Evolutionary conservation across 30 jellyfish, hydroid and myxozoan species (phyloP).

Genomic region (Cassiopea andromeda): DNA sequence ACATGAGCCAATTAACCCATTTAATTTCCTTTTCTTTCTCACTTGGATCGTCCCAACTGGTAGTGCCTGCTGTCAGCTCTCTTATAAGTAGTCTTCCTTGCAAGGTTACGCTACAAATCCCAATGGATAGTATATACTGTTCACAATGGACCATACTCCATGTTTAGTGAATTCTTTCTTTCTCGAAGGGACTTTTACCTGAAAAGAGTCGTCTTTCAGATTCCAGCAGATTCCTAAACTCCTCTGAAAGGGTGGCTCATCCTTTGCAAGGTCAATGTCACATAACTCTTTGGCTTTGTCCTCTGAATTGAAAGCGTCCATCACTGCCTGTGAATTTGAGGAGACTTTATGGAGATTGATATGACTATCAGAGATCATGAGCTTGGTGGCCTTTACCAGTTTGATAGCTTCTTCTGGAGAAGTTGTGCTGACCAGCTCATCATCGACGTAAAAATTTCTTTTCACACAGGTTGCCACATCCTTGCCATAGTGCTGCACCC

Average conservation of each 20-base stretch:
- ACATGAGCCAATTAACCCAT: slow-evolving; percentile 43
- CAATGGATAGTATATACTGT: slow-evolving; percentile 39
- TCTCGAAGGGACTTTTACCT: slow-evolving; percentile 18
- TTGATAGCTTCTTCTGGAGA: slow-evolving; percentile 33
- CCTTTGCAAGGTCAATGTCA: slow-evolving; percentile 23
- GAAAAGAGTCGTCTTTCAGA: slow-evolving; percentile 46
- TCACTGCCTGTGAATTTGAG: slow-evolving; percentile 29
- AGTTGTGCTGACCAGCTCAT: slow-evolving; percentile 34
- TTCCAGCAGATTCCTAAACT: slow-evolving; percentile 61
- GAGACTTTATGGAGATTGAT: slow-evolving; percentile 48
- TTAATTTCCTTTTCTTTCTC: slow-evolving; percentile 25
- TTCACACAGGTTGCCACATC: slow-evolving; percentile 30
- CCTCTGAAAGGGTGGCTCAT: slow-evolving; percentile 48
- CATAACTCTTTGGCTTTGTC: slow-evolving; percentile 17
- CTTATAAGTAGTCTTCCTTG: slow-evolving; percentile 44
- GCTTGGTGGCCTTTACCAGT: slow-evolving; percentile 6
- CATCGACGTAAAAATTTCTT: slow-evolving; percentile 73
- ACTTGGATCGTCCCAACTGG: slow-evolving; percentile 62
- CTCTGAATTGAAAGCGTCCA: slow-evolving; percentile 57
- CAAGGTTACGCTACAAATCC: slow-evolving; percentile 58
- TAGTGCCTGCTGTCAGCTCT: slow-evolving; percentile 32
- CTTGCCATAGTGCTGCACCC: slow-evolving; percentile 25
- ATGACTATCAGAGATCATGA: slow-evolving; percentile 28
- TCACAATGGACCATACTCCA: slow-evolving; percentile 37
- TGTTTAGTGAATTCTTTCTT: slow-evolving; percentile 13